These are phyloP conservation scores for Amiota communis DNA, from an alignment of 2,888 invertebrate species.

Conservation along the genomic window DNA sequence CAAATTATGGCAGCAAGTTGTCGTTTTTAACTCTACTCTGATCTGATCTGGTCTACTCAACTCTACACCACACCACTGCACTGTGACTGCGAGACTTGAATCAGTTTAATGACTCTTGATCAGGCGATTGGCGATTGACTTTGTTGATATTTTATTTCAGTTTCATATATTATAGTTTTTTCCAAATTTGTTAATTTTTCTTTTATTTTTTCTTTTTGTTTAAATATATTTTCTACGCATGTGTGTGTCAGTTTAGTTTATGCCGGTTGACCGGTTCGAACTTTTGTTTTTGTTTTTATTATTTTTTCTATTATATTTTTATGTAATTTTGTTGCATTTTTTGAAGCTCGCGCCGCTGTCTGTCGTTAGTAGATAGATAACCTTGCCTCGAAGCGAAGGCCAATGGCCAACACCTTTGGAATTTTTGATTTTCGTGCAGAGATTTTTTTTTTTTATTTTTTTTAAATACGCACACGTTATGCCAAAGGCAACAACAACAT, in stretches of 20 bases:
- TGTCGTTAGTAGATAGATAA: slow-evolving; percentile 26
- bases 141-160: slow-evolving; percentile 13
- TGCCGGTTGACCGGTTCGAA: slow-evolving; percentile 26
- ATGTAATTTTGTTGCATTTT: slow-evolving; percentile 1
- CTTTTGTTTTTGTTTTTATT: slow-evolving; percentile 28
- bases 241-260: slow-evolving; percentile 1
- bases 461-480: background rate
- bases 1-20: slow-evolving; percentile 4
- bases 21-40: background rate
- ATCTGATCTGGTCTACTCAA: background rate
- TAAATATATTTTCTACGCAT: slow-evolving; percentile 13
- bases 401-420: slow-evolving; percentile 40
- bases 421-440: slow-evolving; percentile 27
- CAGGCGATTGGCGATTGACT: slow-evolving; percentile 16
- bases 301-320: slow-evolving; percentile 30
- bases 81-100: background rate
- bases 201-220: no score
- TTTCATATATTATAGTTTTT: slow-evolving; percentile 4
- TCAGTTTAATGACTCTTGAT: slow-evolving; percentile 17
- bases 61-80: no score
- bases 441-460: background rate
- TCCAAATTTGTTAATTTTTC: no score
- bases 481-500: background rate
- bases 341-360: background rate
- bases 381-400: slow-evolving; percentile 51